phyloP scores from a whole-genome alignment of 1,140 invertebrate genomes.

The Drosophila ercepeae region DNA sequence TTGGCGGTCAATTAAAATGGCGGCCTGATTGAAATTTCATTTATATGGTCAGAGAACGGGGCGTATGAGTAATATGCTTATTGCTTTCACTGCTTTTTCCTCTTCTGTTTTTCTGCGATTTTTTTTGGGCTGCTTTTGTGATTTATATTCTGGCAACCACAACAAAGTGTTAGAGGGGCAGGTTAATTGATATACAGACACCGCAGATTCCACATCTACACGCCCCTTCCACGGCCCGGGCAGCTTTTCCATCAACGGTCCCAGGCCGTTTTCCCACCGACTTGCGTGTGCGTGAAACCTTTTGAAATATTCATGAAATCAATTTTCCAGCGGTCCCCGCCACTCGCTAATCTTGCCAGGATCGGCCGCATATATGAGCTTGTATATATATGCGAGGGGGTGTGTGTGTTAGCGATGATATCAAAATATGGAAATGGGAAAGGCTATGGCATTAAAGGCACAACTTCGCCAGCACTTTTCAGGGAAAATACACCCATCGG shows the following conservation, averaged over 20 bases:
- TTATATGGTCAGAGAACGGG: background rate
- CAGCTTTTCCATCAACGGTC: background rate
- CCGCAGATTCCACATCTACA: conserved; percentile 36
- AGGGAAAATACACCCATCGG: no score
- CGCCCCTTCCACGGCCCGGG: background rate
- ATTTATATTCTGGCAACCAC: conserved; percentile 37
- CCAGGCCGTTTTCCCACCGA: background rate
- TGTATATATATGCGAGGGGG: conserved; percentile 5
- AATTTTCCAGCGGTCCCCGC: conserved; percentile 53
- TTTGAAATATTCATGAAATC: conserved; percentile 82
- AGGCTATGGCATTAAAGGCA: conserved; percentile 22
- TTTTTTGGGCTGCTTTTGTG: conserved; percentile 7
- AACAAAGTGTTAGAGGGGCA: conserved; percentile 69
- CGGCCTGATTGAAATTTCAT: conserved; percentile 29
- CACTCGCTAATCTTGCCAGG: conserved; percentile 37
- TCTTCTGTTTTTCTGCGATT: conserved; percentile 1
- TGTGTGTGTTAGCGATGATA: conserved; percentile 31
- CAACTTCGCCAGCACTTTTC: conserved; percentile 18
- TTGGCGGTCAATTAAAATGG: conserved; percentile 65
- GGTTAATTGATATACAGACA: conserved; percentile 74
- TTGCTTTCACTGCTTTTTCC: conserved; percentile 16
- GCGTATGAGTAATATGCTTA: conserved; percentile 46
- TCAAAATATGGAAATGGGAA: conserved; percentile 52
- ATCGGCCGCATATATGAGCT: conserved; percentile 17
- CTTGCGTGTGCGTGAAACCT: conserved; percentile 53